These are phyloP conservation scores for Holocentrus rufus DNA, from an alignment of 2,797 vertebrate genomes.

Conservation along the genomic window DNA sequence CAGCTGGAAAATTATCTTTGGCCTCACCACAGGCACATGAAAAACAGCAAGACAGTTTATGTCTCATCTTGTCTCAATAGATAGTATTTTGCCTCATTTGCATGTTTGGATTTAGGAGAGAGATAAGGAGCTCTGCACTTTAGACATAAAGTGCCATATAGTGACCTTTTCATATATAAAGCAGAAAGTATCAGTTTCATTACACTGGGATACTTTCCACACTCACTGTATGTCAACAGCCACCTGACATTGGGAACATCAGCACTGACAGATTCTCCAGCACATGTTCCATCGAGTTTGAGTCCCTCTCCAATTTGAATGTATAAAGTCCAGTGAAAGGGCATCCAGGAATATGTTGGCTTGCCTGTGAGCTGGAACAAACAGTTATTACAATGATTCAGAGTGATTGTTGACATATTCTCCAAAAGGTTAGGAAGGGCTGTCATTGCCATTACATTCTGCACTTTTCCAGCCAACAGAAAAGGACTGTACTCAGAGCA, in stretches of 20 bases:
- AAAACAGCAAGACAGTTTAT: too few species aligned
- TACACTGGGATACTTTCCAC: not conserved
- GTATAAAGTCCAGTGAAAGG: slow-evolving; percentile 9
- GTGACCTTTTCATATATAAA: slow-evolving; percentile 13
- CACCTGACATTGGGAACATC: slow-evolving; percentile 3
- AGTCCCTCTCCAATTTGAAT: slow-evolving; percentile 6
- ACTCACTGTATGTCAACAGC: slow-evolving; percentile 21
- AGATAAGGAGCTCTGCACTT: slow-evolving; percentile 13
- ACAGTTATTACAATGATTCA: slow-evolving; percentile 27
- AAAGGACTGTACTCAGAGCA: not conserved
- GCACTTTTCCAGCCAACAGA: slow-evolving; percentile 21
- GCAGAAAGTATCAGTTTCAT: not conserved
- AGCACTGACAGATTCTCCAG: slow-evolving; percentile 5
- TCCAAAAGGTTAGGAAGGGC: slow-evolving; percentile 30
- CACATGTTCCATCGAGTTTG: slow-evolving; percentile 14
- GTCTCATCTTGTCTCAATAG: not conserved
- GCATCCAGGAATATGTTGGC: slow-evolving; percentile 29
- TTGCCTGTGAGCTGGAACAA: slow-evolving; percentile 16
- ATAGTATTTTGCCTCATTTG: slow-evolving; percentile 6
- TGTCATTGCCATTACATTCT: slow-evolving; percentile 9
- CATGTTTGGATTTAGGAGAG: slow-evolving; percentile 11
- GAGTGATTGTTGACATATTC: slow-evolving; percentile 33
- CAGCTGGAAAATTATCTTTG: too few species aligned
- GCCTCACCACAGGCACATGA: too few species aligned
- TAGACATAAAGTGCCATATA: slow-evolving; percentile 4